Conservation (phyloP, 2,113 vertebrate species). For the Thunnus maccoyii region DNA sequence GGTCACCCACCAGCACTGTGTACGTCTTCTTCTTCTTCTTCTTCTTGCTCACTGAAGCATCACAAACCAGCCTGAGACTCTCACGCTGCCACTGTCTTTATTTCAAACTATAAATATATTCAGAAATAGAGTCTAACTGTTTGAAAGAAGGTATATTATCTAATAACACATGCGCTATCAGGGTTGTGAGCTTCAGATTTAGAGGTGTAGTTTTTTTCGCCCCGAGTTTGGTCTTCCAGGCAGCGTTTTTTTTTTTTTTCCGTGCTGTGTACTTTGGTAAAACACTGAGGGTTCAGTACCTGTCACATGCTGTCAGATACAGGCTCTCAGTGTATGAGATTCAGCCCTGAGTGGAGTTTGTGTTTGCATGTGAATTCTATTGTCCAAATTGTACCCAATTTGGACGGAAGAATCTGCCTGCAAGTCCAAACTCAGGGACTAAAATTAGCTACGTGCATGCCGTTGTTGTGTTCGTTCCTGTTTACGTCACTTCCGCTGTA, state of each 20-base stretch:
- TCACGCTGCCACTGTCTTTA: not conserved
- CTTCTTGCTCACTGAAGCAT: not conserved
- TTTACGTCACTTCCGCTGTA: constrained; percentile 36
- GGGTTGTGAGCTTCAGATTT: not conserved
- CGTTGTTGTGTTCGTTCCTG: accelerated
- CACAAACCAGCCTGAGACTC: not conserved
- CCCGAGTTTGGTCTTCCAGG: accelerated
- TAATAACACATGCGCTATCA: accelerated
- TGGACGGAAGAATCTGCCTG: not conserved
- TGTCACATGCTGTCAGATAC: too few species aligned
- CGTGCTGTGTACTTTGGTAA: not conserved
- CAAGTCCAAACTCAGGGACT: not conserved
- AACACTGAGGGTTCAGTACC: too few species aligned
- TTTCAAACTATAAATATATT: not conserved
- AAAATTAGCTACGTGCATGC: accelerated
- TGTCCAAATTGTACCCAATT: accelerated
- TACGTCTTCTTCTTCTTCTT: not conserved
- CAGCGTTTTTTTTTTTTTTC: too few species aligned
- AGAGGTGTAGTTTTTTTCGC: accelerated
- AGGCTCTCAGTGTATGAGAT: not conserved
- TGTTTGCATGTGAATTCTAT: not conserved
- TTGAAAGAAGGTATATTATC: not conserved
- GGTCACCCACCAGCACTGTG: not conserved
- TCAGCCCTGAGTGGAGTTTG: accelerated
- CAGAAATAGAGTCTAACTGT: accelerated